Evolutionary conservation across 2,113 vertebrate genomes (phyloP), one percentile per base, ranked within the genome.

Genomic region (Rynchops niger): DNA sequence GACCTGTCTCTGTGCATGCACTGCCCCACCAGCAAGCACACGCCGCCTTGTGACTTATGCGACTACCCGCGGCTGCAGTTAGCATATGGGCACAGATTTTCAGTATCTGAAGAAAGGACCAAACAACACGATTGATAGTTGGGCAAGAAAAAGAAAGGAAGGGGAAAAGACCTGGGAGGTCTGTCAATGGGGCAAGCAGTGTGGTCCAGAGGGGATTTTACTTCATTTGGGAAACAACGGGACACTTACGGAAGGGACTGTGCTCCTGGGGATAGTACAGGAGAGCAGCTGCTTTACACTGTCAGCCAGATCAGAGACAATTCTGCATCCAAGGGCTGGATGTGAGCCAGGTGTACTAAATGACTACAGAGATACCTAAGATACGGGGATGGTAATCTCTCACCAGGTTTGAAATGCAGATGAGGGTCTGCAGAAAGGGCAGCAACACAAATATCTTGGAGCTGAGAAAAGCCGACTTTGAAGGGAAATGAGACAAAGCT

Each of bases 391-490:
- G 78, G 74, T 42, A 87, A 94, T 95, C 93, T 73, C 93, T 91
- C 74, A 10, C 78, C 93, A 95, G 96, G 91, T 94, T 93, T 95
- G 94, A 95, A 96, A 95, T 95, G 93, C 94, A 96, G 97, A 96
- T 96, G 55, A 94, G 79, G 93, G 93, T 91, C 94, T 97, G 87
- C 82, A 93, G 89, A 95, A 94, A 95, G 94, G 95, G 93, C 94
- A 96, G 63, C 78, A 87, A 93, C 89, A 94, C 91, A 86, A 97
- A 85, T 90, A 96, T 95, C 87, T 85, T 25, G 50, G 89, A 94
- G 94, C 67, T 78, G 93, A 90, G 89, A 88, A 91, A 94, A 82
- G 89, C 38, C 18, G 17, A 88, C 95, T 97, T 94, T 91, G 97
- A 95, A 96, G 95, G 82, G 81, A 88, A 97, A 88, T 26, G 78